Conservation (phyloP, 2,797 vertebrate species). For the Gymnocypris eckloni region DNA sequence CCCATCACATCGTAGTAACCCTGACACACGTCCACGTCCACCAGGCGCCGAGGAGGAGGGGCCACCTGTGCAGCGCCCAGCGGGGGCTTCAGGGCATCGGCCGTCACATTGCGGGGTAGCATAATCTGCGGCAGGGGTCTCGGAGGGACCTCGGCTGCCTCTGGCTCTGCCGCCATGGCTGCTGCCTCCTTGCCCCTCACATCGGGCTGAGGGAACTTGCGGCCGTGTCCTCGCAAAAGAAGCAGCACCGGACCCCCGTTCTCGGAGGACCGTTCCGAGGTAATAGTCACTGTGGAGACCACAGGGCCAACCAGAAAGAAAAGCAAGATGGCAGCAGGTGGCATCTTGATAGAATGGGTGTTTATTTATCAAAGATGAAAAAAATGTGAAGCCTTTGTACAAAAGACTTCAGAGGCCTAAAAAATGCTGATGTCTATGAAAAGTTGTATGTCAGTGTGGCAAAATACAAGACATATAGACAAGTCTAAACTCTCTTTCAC, state of each 20-base stretch:
- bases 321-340: slow-evolving; percentile 57
- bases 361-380: slow-evolving; percentile 37
- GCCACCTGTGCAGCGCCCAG: slow-evolving; percentile 77
- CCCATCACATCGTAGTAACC: slow-evolving; percentile 94
- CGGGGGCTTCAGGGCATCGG: slow-evolving; percentile 76
- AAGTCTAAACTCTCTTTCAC: slow-evolving; percentile 41
- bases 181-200: slow-evolving; percentile 58
- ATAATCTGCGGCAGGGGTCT: slow-evolving; percentile 85
- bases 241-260: slow-evolving; percentile 58
- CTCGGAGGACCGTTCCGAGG: slow-evolving; percentile 59
- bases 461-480: slow-evolving; percentile 63
- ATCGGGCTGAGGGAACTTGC: slow-evolving; percentile 57
- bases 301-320: slow-evolving; percentile 69
- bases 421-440: slow-evolving; percentile 42
- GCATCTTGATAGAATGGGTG: slow-evolving; percentile 50
- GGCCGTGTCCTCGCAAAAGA: slow-evolving; percentile 59
- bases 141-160: slow-evolving; percentile 73
- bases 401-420: slow-evolving; percentile 33
- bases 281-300: slow-evolving; percentile 68
- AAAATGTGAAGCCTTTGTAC: slow-evolving; percentile 30
- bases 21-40: slow-evolving; percentile 85
- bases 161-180: slow-evolving; percentile 64
- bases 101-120: slow-evolving; percentile 78
- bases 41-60: slow-evolving; percentile 74
- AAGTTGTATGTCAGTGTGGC: slow-evolving; percentile 44